These are phyloP conservation scores for Stenolophus ochropezus DNA, from an alignment of 2,888 invertebrate genomes.

Conservation along the genomic window DNA sequence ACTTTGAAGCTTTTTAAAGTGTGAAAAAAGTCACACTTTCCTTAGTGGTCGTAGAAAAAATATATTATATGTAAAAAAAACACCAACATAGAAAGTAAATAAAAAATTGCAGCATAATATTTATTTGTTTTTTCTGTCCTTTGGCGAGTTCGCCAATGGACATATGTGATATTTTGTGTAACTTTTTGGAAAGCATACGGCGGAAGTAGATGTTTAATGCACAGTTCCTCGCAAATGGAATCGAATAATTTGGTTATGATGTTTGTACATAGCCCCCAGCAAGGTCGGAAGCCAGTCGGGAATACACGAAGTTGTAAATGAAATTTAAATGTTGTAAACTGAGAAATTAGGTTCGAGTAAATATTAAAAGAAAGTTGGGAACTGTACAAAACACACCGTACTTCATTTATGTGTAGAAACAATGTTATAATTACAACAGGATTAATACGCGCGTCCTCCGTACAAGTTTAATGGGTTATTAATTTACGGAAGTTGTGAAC, in stretches of 20 bases:
- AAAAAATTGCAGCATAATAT: too few species aligned
- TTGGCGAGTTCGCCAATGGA: too few species aligned
- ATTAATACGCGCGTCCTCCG: slow-evolving; percentile 44
- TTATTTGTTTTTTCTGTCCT: too few species aligned
- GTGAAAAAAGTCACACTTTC: too few species aligned
- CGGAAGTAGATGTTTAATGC: too few species aligned
- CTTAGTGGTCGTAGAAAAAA: too few species aligned
- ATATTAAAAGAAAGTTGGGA: slow-evolving; percentile 43
- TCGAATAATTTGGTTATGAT: neutral
- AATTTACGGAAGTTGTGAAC: slow-evolving; percentile 57
- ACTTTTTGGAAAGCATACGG: too few species aligned
- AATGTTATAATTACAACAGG: slow-evolving; percentile 53
- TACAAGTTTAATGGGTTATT: slow-evolving; percentile 50
- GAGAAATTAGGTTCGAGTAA: slow-evolving; percentile 20
- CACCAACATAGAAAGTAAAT: too few species aligned
- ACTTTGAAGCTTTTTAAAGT: too few species aligned
- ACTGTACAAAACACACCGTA: slow-evolving; percentile 29
- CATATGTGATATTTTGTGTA: too few species aligned
- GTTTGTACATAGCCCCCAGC: neutral
- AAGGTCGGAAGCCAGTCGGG: neutral
- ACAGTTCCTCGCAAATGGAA: too few species aligned
- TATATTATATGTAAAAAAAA: too few species aligned
- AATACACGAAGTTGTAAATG: neutral
- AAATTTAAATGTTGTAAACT: slow-evolving; percentile 37
- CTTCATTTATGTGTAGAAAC: slow-evolving; percentile 35